Base-by-base conservation (phyloP, 2,113 vertebrate species). In the Nothobranchius kuhntae region DNA sequence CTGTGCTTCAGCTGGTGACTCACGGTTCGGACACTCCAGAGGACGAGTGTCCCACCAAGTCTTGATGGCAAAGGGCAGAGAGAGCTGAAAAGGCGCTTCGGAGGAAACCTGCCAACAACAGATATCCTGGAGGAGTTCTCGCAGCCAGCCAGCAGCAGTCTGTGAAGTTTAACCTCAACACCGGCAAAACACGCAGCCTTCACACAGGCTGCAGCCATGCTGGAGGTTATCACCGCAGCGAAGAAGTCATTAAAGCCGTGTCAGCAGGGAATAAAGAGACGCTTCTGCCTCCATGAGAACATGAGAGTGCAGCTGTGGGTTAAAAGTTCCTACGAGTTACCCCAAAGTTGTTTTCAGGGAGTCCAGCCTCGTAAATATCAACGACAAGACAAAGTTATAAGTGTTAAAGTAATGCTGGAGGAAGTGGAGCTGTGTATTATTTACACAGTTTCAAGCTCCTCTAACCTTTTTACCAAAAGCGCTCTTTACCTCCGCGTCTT, bases 141-240 rank as follows among this genome's bases (percentile, higher is more conserved):
- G 17, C 68, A 71, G 44, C 62, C 63, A 10, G 57, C n/a, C 36
- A 80, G 65, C 46, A 89, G 61, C 61, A 82, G 17, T 38, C 73
- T 64, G 63, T 53, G 60, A 7, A 84, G 45, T 45, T 45, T 75
- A 35, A 66, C 55, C 57, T 70, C 77, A 24, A 69, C 63, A 45
- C 54, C 52, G 0, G 40, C 59, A 52, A 57, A 40, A 56, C 21
- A 61, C 15, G 66, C 30, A 61, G 66, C 57, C 50, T 55, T 83
- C 11, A 83, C 65, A 46, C 80, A 80, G 2, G 63, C 38, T 12
- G 77, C 38, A 40, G 38, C 59, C 85, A 88, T 78, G 3, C 45
- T 45, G n/a, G 42, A 24, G n/a, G 6, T 26, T 12, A 2, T 5
- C 62, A 30, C 51, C 30, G 4, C 30, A 30, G 4, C 4, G 30